Percentiles rank a stretch among this genome's conserved stretches.
Evolutionary conservation across 2,113 vertebrate species (phyloP).

Genomic region (Paratilapia polleni): DNA sequence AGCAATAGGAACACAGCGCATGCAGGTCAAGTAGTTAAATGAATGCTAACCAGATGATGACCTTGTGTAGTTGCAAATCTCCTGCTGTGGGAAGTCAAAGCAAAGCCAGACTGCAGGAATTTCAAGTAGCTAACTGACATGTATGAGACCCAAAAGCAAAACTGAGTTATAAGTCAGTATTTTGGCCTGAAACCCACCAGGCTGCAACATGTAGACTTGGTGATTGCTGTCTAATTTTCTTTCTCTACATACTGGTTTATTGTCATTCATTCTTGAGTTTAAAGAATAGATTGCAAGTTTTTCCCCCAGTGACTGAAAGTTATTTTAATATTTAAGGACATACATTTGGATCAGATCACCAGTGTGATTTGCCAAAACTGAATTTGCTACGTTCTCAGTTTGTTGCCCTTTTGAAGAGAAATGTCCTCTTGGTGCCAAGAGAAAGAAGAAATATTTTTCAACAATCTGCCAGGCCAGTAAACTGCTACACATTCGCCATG

Average conservation of each 20-base stretch:
- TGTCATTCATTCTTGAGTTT: no score
- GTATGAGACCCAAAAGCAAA: no score
- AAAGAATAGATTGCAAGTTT: neutral
- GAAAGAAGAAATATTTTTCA: constrained; percentile 10
- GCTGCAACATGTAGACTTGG: no score
- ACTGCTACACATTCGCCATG: constrained; percentile 37
- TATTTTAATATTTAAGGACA: neutral
- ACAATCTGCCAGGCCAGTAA: neutral
- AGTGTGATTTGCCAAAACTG: neutral
- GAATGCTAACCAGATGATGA: neutral
- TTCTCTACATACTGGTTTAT: no score
- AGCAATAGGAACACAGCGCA: neutral
- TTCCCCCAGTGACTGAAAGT: neutral
- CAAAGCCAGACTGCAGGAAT: no score
- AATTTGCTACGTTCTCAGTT: neutral
- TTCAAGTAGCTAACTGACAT: no score
- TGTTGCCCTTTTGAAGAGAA: neutral
- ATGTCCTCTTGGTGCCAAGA: neutral
- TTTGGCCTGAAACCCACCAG: no score
- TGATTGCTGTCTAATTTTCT: no score
- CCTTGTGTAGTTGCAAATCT: no score
- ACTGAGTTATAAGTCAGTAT: no score
- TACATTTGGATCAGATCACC: neutral
- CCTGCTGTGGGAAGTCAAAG: no score
- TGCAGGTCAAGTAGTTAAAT: neutral